Percentiles rank a stretch among this genome's conserved stretches.
Conservation (phyloP, 2,888 invertebrate genomes). For the Hedya salicella region DNA sequence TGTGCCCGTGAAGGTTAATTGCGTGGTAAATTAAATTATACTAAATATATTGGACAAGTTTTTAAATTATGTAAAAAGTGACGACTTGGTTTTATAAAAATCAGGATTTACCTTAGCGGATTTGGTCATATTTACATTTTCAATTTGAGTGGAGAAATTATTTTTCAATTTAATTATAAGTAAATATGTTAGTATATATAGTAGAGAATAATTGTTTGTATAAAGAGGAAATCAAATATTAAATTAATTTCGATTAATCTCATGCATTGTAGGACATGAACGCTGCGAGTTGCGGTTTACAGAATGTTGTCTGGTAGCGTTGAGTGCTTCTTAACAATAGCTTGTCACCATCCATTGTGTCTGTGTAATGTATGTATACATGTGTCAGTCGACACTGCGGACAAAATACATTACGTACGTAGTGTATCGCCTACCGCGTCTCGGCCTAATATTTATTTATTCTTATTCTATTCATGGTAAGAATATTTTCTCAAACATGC, state of each 20-base stretch:
- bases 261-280: slow-evolving; percentile 17
- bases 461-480: too few relatives aligned
- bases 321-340: background rate
- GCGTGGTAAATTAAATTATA: slow-evolving; percentile 10
- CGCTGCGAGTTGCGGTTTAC: background rate
- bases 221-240: slow-evolving; percentile 35
- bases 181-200: slow-evolving; percentile 30
- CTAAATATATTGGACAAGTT: background rate
- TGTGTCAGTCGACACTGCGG: too few relatives aligned
- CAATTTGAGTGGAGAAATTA: slow-evolving; percentile 1
- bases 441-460: too few relatives aligned
- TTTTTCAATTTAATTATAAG: slow-evolving; percentile 10
- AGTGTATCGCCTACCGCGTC: too few relatives aligned
- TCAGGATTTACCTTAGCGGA: background rate
- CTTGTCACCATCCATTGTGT: background rate
- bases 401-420: too few relatives aligned
- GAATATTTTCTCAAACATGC: too few relatives aligned
- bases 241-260: slow-evolving; percentile 31
- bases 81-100: slow-evolving; percentile 22
- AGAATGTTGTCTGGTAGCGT: background rate
- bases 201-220: slow-evolving; percentile 35
- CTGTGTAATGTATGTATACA: too few relatives aligned
- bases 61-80: slow-evolving; percentile 13
- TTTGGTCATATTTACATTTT: slow-evolving; percentile 6
- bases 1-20: background rate